Evolutionary conservation across 2,797 vertebrate species (phyloP), one percentile per base, ranked within the genome.

Genomic region (Hylomyscus alleni): DNA sequence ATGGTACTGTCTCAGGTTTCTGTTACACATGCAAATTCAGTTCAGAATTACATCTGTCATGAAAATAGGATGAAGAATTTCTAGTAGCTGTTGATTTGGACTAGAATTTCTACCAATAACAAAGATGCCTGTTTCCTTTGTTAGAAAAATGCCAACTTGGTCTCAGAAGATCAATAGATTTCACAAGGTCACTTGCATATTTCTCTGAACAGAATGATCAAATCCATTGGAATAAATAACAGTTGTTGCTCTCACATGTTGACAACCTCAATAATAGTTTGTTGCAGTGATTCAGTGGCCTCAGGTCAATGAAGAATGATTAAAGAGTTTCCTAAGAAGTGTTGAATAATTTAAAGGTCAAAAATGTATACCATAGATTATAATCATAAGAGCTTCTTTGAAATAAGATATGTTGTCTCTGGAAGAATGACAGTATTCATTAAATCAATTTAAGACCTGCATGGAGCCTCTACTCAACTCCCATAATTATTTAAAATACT

Each of bases 21-120:
- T 95, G 47, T 80, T 76, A 89, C 17, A 15, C 73, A 90, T 60
- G 58, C 26, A 92, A 94, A 90, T 90, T 72, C 69, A 96, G 77
- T 65, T 10, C 60, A 89, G 22, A 72, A 22, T 88, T 76, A 85
- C 40, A 92, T 73, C 20, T 56, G 37, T 15, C 0, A 47, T 56
- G 82, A 95, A 91, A 94, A 76, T 50, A 92, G 26, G 14, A 89
- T 92, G 60, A 92, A 81, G 62, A 65, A 84, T 29, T 92, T 50
- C 56, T 17, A 60, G 20, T 47, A 54, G 37, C 50, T 65, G 29
- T 77, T 73, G 22, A 54, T 69, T 37, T 84, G 40, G 29, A 47
- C 17, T 47, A 65, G 10, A 85, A 67, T 85, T 85, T n/a, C 19
- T n/a, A 2, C 31, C 60, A 85, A 44, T 50, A 26, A 44, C n/a